Base-by-base conservation (phyloP, 2,888 invertebrate species). In the Amphipoea lucens region DNA sequence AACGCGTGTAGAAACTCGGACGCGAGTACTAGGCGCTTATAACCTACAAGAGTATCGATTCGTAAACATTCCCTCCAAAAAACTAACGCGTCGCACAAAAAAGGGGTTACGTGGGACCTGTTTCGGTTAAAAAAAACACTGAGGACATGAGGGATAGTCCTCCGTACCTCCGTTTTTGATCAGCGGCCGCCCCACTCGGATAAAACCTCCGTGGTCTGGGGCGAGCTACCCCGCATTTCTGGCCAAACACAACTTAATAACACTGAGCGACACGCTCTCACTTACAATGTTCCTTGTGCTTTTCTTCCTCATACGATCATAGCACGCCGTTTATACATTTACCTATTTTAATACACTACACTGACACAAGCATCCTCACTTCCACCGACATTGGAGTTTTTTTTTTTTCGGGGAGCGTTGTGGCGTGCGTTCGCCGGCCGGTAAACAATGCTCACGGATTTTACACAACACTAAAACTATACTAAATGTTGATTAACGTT, bases 351-450 rank as follows among this genome's bases (percentile, higher is more conserved):
- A 94, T 94, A 95, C 96, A 96, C 96, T 95, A 95, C 95, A 96
- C 96, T 94, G 94, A 92, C 96, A 96, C 95, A 93, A 93, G 92
- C 94, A 93, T 95, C 93, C 95, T 93, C 94, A 91, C 94, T 93
- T 92, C 93, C 95, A 94, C 95, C 94, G 95, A 96, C 96, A 96
- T 96, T 93, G 94, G 94, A 94, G 93, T 93, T 94, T 94, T 90
- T 92, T 42, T 42, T 93, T 94, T 94, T 95, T 94, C 94, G 94
- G 92, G 92, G 93, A 94, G 94, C 95, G 94, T 93, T 94, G 95
- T 95, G 98, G 92, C 98, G 98, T 92, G 98, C 97, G 94, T 95
- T 94, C 92, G 94, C 96, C 97, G 95, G 98, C 98, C 92, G 98
- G 98, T 85, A 98, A 98, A 90, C 90, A 90, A 91, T 86, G 75